phyloP scores from a whole-genome alignment of 2,113 vertebrate genomes.

The Corythornis cristatus region DNA sequence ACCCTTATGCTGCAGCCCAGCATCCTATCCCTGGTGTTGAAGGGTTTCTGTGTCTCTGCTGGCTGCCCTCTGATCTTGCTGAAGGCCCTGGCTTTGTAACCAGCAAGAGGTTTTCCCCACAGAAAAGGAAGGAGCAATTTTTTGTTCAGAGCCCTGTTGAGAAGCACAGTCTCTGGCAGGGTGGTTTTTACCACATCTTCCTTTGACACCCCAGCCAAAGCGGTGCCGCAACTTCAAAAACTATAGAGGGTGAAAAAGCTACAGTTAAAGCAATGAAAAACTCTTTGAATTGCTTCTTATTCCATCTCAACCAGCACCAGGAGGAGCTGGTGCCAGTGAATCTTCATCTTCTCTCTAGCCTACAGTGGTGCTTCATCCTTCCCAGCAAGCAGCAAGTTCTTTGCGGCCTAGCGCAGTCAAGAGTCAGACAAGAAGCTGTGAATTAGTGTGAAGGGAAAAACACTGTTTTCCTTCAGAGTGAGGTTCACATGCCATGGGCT shows the following conservation, averaged over 20 bases:
- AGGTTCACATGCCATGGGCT: rapidly evolving
- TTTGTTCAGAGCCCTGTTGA: rapidly evolving
- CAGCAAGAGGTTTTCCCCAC: not conserved
- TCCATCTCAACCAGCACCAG: not conserved
- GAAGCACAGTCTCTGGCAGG: not conserved
- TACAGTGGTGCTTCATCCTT: rapidly evolving
- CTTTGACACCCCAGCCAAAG: not conserved
- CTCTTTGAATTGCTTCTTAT: not conserved
- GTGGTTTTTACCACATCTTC: not conserved
- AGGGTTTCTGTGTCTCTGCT: not conserved
- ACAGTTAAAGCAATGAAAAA: not conserved
- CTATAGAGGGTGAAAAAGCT: not conserved
- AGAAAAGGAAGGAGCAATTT: not conserved
- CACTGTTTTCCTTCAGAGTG: not conserved
- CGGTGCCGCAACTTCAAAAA: not conserved
- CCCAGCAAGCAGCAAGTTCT: not conserved
- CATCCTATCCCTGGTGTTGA: rapidly evolving
- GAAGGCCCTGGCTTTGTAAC: not conserved
- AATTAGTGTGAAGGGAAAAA: not conserved
- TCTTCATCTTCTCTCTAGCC: not conserved
- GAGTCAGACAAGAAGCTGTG: not conserved
- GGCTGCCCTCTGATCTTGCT: not conserved
- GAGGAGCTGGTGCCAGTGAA: not conserved
- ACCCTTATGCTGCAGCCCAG: not conserved
- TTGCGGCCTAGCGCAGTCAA: not conserved